These are phyloP conservation scores for Nyctalus aviator DNA, from an alignment of 2,797 vertebrate genomes.

Conservation along the genomic window DNA sequence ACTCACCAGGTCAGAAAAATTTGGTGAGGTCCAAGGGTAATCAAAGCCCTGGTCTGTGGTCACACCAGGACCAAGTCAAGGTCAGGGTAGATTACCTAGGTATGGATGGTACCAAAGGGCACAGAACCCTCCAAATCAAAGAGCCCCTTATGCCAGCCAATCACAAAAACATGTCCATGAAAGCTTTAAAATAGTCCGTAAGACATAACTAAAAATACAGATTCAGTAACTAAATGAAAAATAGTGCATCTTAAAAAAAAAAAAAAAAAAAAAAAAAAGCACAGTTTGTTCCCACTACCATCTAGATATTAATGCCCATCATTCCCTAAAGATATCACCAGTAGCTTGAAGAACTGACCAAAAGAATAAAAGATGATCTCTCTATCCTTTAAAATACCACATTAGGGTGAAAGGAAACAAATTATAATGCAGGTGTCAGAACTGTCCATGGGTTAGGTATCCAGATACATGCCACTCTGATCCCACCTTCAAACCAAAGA, in stretches of 20 bases:
- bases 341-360: background rate
- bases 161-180: background rate
- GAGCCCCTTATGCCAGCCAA: background rate
- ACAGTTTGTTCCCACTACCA: conserved; percentile 8
- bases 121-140: background rate
- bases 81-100: background rate
- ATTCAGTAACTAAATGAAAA: conserved; percentile 3
- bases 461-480: background rate
- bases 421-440: background rate
- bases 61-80: background rate
- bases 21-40: background rate
- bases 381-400: background rate
- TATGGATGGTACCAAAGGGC: background rate
- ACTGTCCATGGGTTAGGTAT: background rate
- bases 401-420: conserved; percentile 12
- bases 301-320: conserved; percentile 3
- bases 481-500: conserved; percentile 49
- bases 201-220: conserved; percentile 40
- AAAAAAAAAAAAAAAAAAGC: too few relatives aligned
- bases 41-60: background rate
- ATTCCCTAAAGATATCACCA: background rate
- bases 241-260: background rate
- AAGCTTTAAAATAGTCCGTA: conserved; percentile 1
- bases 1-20: conserved; percentile 34
- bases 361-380: conserved; percentile 12